These are phyloP conservation scores for Diplazon laetatorius DNA, from an alignment of 2,888 invertebrate genomes.

Conservation along the genomic window DNA sequence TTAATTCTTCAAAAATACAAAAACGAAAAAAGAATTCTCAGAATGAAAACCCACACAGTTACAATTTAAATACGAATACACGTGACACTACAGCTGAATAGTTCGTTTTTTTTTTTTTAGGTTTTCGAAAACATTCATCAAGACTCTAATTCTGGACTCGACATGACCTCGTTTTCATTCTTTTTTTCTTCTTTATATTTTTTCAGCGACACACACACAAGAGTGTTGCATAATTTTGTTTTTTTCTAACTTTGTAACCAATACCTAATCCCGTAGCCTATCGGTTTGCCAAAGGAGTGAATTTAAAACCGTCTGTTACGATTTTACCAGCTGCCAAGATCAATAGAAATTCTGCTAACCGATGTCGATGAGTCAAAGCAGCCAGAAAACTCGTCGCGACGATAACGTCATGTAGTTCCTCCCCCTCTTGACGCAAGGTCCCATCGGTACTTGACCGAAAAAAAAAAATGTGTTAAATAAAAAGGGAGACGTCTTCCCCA, in stretches of 20 bases:
- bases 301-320: not conserved
- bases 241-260: not conserved
- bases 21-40: not conserved
- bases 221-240: not conserved
- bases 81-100: not conserved
- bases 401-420: slow-evolving; percentile 1
- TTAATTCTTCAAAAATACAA: not conserved
- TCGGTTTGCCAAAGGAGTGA: not conserved
- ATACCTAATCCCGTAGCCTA: not conserved
- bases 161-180: slow-evolving; percentile 3
- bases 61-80: not conserved
- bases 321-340: slow-evolving; percentile 11
- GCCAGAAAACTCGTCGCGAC: not conserved
- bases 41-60: not conserved
- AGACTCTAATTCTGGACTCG: not conserved
- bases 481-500: not conserved
- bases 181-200: slow-evolving; percentile 9
- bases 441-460: not conserved
- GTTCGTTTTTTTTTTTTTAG: too few species aligned
- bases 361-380: slow-evolving; percentile 2
- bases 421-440: not conserved
- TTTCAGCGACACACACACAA: not conserved
- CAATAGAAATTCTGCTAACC: slow-evolving; percentile 13
- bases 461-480: slow-evolving; percentile 6
- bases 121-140: slow-evolving; percentile 16